Evolutionary conservation across 2,888 invertebrate species (phyloP).

Genomic region (Lasius platythorax): DNA sequence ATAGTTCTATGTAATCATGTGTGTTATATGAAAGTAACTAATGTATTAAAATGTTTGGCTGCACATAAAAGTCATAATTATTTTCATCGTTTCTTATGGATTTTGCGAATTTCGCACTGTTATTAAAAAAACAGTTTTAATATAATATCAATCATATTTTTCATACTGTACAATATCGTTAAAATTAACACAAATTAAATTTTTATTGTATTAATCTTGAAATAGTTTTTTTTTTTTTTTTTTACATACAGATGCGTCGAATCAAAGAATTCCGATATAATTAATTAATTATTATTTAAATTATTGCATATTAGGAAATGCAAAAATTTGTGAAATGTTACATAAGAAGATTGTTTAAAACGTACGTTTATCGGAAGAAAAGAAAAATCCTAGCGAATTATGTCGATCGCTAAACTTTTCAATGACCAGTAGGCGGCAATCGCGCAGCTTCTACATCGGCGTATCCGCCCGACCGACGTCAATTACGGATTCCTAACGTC

Average conservation of each 20-base stretch:
- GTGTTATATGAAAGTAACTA: neutral
- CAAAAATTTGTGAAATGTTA: neutral
- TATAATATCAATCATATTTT: neutral
- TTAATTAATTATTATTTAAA: neutral
- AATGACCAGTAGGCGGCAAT: slow-evolving; percentile 38
- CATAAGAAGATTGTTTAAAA: neutral
- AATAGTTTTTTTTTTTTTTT: neutral
- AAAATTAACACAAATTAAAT: neutral
- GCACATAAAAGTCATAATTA: neutral
- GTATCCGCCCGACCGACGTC: slow-evolving; percentile 44
- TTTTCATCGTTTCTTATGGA: neutral
- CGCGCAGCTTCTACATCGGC: slow-evolving; percentile 40
- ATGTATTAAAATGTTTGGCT: neutral
- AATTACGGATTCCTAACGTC: slow-evolving; percentile 58
- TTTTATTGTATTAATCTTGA: neutral
- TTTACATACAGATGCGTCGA: neutral
- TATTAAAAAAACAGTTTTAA: neutral
- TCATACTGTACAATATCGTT: neutral
- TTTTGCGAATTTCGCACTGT: neutral
- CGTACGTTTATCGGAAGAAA: neutral
- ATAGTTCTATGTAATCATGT: neutral
- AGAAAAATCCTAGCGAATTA: slow-evolving; percentile 18
- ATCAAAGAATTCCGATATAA: neutral
- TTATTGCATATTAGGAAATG: neutral
- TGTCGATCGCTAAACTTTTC: slow-evolving; percentile 49